These are phyloP conservation scores for Tachystola acroxantha DNA, from an alignment of 2,888 invertebrate genomes.

Conservation along the genomic window DNA sequence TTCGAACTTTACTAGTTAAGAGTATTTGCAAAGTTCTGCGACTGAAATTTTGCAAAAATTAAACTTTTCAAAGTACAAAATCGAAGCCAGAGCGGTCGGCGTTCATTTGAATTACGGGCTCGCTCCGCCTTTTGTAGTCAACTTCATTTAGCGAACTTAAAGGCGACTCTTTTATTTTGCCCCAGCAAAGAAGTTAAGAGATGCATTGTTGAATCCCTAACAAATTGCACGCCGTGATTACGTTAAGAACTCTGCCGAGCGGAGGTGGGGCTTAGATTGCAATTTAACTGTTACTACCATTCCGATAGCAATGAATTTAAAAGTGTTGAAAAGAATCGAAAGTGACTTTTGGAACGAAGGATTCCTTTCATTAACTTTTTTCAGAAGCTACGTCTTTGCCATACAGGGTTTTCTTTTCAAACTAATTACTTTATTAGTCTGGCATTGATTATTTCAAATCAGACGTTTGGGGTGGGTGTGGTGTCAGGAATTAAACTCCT, in stretches of 20 bases:
- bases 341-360: conserved; percentile 10
- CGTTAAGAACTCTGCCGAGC: conserved; percentile 49
- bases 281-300: conserved; percentile 48
- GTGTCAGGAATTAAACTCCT: no score
- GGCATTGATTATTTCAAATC: not conserved
- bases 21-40: conserved; percentile 56
- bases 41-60: conserved; percentile 66
- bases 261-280: conserved; percentile 50
- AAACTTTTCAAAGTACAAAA: conserved; percentile 65
- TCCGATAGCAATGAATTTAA: conserved; percentile 36
- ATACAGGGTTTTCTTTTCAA: not conserved
- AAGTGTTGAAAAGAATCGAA: conserved; percentile 27
- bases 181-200: conserved; percentile 63
- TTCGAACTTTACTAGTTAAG: conserved; percentile 41
- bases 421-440: conserved; percentile 8
- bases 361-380: conserved; percentile 12
- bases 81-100: conserved; percentile 61
- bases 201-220: conserved; percentile 76
- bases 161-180: conserved; percentile 65
- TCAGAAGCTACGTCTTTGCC: not conserved
- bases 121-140: conserved; percentile 72
- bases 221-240: conserved; percentile 73
- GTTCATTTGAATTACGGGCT: conserved; percentile 70
- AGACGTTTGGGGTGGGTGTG: no score
- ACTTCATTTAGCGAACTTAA: conserved; percentile 75